Evolutionary conservation across 2,113 vertebrate genomes (phyloP).

Genomic region (Promerops cafer): DNA sequence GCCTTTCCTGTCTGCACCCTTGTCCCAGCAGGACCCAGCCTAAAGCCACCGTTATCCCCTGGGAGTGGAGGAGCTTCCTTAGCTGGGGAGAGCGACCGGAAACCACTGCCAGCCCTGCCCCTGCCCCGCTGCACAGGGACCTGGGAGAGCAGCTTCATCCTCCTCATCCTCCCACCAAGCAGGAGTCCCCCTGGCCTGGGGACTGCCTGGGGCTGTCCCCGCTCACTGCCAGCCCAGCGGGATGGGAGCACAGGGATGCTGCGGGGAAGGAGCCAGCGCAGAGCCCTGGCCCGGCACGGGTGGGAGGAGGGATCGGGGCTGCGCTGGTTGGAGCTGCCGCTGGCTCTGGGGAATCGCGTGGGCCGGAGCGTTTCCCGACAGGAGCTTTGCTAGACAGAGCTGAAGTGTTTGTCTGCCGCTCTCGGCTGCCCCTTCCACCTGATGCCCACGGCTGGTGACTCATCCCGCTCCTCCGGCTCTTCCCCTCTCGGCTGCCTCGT

Average conservation of each 20-base stretch:
- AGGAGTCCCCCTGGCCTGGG: not conserved
- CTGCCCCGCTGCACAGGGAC: not conserved
- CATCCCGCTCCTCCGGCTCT: not conserved
- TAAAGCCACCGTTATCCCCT: not conserved
- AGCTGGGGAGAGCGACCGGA: too few species aligned
- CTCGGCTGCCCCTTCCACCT: not conserved
- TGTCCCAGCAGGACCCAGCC: not conserved
- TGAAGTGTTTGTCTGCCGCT: not conserved
- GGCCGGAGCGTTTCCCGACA: not conserved
- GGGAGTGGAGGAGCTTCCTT: not conserved
- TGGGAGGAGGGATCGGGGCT: not conserved
- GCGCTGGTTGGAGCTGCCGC: accelerated
- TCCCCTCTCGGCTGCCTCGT: not conserved
- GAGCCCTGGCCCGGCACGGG: not conserved
- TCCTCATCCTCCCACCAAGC: not conserved
- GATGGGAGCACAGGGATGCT: not conserved
- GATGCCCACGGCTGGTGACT: not conserved
- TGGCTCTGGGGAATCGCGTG: not conserved
- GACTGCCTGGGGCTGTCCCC: not conserved
- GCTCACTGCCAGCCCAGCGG: not conserved
- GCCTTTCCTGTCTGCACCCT: not conserved
- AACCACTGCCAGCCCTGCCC: not conserved
- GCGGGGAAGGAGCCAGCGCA: not conserved
- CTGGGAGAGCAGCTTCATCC: not conserved
- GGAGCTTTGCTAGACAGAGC: not conserved